Evolutionary conservation across 2,113 vertebrate genomes (phyloP), one percentile per base, ranked within the genome.

Genomic region (Rattus rattus): DNA sequence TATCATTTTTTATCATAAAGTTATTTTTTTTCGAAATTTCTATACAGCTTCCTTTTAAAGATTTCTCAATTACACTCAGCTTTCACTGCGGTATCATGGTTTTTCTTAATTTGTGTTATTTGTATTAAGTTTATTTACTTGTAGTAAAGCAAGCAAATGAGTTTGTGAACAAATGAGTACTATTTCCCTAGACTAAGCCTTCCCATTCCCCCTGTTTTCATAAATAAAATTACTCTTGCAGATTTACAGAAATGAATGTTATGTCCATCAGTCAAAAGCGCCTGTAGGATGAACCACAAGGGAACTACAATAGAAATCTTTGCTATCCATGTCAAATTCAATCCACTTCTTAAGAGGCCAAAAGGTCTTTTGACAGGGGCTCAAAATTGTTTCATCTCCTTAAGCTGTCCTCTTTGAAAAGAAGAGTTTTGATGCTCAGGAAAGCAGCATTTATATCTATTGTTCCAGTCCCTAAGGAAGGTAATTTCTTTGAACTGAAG

Each of bases 341-440:
- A 97, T 77, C 36, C 52, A 88, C 33, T 92, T 98, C 96, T 75
- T 94, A 96, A 96, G 85, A 47, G 83, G 94, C 90, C 95, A 96
- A 97, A 97, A 97, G 47, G 72, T 97, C 97, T 98, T 97, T 93
- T 95, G 89, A 97, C 96, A 97, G 84, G 97, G 93, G 43, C 30
- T 97, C 94, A 76, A 54, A 96, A 97, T 94, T 92, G 47, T 98
- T 98, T 97, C 88, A 97, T 96, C 91, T 97, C 54, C 92, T 98
- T 96, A 97, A 91, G 52, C 92, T 96, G 72, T 87, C 95, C 49
- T 92, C 96, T 98, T 94, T 95, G 96, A 97, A 98, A 95, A 47
- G 96, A 95, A 75, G 39, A 93, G 13, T 97, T 97, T 92, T 97
- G 96, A 97, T 96, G 67, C 90, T 96, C 92, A 95, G 77, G 97